phyloP scores from a whole-genome alignment of 2,888 invertebrate species.

The Eurytoma californica region DNA sequence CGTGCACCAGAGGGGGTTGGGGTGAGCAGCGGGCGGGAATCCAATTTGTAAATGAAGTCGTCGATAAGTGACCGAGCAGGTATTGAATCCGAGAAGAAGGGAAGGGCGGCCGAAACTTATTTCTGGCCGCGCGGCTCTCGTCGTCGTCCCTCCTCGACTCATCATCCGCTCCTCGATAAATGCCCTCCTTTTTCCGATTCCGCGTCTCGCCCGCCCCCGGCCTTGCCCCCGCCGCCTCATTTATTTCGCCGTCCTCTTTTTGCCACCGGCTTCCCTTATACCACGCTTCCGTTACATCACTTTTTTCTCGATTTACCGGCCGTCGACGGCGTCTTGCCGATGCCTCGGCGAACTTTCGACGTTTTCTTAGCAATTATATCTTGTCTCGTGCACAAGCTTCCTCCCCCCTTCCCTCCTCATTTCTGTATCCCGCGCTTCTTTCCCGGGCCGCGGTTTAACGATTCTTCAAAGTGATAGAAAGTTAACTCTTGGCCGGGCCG shows the following conservation, averaged over 20 bases:
- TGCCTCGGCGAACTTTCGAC: slow-evolving; percentile 53
- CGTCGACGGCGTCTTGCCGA: slow-evolving; percentile 8
- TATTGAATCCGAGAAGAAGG: slow-evolving; percentile 54
- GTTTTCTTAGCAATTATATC: slow-evolving; percentile 53
- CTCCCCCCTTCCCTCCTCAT: slow-evolving; percentile 6
- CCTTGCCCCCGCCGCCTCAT: neutral
- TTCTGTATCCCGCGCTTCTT: neutral
- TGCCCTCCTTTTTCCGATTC: slow-evolving; percentile 42
- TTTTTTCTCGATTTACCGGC: neutral
- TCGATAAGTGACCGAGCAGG: slow-evolving; percentile 66
- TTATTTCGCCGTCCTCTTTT: slow-evolving; percentile 33
- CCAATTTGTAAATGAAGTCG: slow-evolving; percentile 69
- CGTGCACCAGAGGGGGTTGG: slow-evolving; percentile 18
- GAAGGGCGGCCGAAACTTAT: slow-evolving; percentile 36
- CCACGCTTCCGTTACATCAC: slow-evolving; percentile 17
- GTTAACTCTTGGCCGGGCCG: slow-evolving; percentile 39
- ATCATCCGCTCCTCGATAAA: slow-evolving; percentile 48
- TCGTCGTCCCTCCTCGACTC: slow-evolving; percentile 9
- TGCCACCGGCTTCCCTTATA: slow-evolving; percentile 22
- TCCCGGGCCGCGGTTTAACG: slow-evolving; percentile 42
- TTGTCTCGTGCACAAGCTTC: slow-evolving; percentile 18
- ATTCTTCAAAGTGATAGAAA: slow-evolving; percentile 57
- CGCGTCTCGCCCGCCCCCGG: slow-evolving; percentile 8
- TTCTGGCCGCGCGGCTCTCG: slow-evolving; percentile 2
- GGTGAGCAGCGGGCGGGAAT: slow-evolving; percentile 59